Evolutionary conservation across 1,140 invertebrate genomes (phyloP), one percentile per base, ranked within the genome.

Genomic region (Phymorhynchus buccinoides): DNA sequence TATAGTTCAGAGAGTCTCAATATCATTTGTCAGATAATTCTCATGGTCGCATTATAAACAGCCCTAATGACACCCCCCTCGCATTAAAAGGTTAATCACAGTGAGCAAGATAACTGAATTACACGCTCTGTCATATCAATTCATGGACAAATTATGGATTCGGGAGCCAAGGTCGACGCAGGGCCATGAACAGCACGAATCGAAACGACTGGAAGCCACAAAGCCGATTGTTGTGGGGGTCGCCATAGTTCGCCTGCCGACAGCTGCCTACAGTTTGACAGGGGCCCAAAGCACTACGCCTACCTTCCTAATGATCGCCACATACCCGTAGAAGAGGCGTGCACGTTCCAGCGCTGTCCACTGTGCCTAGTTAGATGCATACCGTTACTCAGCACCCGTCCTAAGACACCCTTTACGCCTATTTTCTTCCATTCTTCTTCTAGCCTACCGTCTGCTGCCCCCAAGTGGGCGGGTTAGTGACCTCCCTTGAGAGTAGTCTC

Each of bases 191-290:
- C 56, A 62, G 4, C 22, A 22, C 22, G 56, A 62, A 62, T 22
- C n/a, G 56, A 62, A 27, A 16, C 4, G 56, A 62, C 12, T 27
- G 22, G n/a, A 14, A 27, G 56, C 4, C 22, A 62, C 56, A 62
- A 62, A 62, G 56, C 56, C 22, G 56, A 62, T 62, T 62, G 56
- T 62, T 62, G 56, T 62, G 56, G 56, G 22, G 56, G 56, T 62
- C 56, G 56, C 56, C 56, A 14, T 27, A 62, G 14, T 62, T 62
- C 56, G 22, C 56, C 18, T 6, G 56, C 56, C 48, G 48, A 52
- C 48, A 62, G 12, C 56, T 62, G 56, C 56, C 56, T 52, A 18
- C 56, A 22, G 56, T 62, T 62, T 62, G 56, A 62, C 56, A 62
- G 22, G 18, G 12, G 56, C 12, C 56, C 56, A 62, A 14, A 62